phyloP scores from a whole-genome alignment of 2,113 vertebrate genomes.

The Leptodactylus fuscus region DNA sequence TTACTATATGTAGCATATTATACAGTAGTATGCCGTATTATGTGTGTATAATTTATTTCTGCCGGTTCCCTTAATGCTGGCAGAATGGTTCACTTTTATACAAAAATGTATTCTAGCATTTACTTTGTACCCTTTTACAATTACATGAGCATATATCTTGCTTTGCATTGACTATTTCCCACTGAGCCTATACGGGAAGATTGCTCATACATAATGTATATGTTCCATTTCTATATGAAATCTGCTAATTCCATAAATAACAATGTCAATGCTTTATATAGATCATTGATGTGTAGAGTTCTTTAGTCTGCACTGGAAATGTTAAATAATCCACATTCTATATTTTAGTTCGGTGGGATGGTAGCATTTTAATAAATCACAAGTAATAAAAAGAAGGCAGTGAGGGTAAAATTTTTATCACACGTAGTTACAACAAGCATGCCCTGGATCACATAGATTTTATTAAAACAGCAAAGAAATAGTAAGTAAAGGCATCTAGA shows the following conservation, averaged over 20 bases:
- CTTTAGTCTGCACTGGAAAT: not conserved
- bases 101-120: constrained; percentile 19
- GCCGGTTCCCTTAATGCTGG: constrained; percentile 4
- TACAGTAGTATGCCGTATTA: not conserved
- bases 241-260: constrained; percentile 35
- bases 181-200: constrained; percentile 29
- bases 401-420: constrained; percentile 1
- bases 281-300: constrained; percentile 31
- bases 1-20: not conserved
- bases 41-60: not conserved
- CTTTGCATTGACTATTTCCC: constrained; percentile 17
- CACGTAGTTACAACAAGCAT: not conserved
- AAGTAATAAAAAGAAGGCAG: not conserved
- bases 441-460: not conserved
- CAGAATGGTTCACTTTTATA: not conserved
- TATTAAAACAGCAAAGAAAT: no score
- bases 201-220: constrained; percentile 40
- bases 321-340: not conserved
- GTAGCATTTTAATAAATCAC: constrained; percentile 15
- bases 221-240: constrained; percentile 11
- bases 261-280: constrained; percentile 30
- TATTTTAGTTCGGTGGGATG: constrained; percentile 20
- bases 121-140: constrained; percentile 9
- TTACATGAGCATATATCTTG: constrained; percentile 8
- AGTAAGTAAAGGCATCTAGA: not conserved